phyloP scores from a whole-genome alignment of 2,888 invertebrate species.

The Cremastobaeus sp. region DNA sequence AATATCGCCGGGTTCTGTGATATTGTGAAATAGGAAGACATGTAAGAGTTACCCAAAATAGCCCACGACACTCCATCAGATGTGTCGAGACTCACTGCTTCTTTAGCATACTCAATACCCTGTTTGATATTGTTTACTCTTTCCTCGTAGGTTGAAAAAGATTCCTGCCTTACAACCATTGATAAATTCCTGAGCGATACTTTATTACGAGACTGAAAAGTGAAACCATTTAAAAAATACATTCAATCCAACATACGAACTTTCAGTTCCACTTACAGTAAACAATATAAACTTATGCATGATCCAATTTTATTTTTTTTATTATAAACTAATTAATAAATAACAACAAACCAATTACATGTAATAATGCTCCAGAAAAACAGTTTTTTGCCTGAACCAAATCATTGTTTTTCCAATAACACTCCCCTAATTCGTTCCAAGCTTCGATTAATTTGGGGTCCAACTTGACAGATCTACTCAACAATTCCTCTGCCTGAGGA shows the following conservation, averaged over 20 bases:
- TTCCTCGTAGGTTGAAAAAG: conserved; percentile 79
- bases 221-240: not conserved
- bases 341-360: conserved; percentile 79
- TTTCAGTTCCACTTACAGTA: not conserved
- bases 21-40: conserved; percentile 88
- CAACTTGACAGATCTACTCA: conserved; percentile 91
- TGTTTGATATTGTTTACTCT: conserved; percentile 82
- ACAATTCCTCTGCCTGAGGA: conserved; percentile 84
- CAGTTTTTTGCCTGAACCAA: conserved; percentile 89
- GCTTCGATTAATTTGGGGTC: conserved; percentile 89
- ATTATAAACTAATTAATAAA: not conserved
- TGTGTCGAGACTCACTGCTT: conserved; percentile 88
- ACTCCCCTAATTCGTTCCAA: conserved; percentile 94
- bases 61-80: conserved; percentile 91
- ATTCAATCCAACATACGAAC: not conserved
- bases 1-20: conserved; percentile 86
- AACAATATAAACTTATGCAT: no score
- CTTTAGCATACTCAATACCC: conserved; percentile 88
- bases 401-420: conserved; percentile 92
- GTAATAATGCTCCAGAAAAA: conserved; percentile 87
- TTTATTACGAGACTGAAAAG: conserved; percentile 84
- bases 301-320: not conserved
- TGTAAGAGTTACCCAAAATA: conserved; percentile 90
- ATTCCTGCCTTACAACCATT: conserved; percentile 87
- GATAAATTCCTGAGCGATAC: conserved; percentile 88